Conservation (phyloP, 1,140 invertebrate species). For the Drosophila albomicans region DNA sequence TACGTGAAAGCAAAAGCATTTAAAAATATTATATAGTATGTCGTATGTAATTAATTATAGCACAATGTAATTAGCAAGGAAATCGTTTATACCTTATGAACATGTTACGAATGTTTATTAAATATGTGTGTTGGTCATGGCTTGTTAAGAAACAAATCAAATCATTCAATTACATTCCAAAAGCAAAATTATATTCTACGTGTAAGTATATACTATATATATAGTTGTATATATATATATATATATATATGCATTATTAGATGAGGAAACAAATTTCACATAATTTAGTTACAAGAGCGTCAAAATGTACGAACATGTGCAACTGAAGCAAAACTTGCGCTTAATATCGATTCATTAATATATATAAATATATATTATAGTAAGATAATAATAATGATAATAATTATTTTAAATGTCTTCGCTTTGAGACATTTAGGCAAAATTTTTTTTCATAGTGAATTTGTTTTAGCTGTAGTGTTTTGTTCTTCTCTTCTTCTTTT, state of each 20-base stretch:
- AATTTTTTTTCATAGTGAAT: constrained; percentile 67
- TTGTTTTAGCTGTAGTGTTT: constrained; percentile 62
- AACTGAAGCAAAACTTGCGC: constrained; percentile 44
- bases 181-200: constrained; percentile 31
- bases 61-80: constrained; percentile 60
- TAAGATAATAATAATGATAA: constrained; percentile 55
- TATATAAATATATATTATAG: constrained; percentile 51
- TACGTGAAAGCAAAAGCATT: constrained; percentile 45
- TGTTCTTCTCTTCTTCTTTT: constrained; percentile 36
- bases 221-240: background rate
- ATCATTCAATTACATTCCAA: constrained; percentile 35
- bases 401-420: constrained; percentile 79
- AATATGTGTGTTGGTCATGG: constrained; percentile 25
- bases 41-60: constrained; percentile 66
- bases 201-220: constrained; percentile 24
- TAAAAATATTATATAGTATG: constrained; percentile 50
- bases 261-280: constrained; percentile 43
- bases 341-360: constrained; percentile 72
- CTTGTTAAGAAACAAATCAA: constrained; percentile 20
- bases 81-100: constrained; percentile 49
- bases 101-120: constrained; percentile 49
- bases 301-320: constrained; percentile 53
- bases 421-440: constrained; percentile 80
- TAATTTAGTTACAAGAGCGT: constrained; percentile 58
- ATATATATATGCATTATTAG: constrained; percentile 23